Evolutionary conservation across 2,888 invertebrate genomes (phyloP).

Genomic region (Ophion slaviceki): DNA sequence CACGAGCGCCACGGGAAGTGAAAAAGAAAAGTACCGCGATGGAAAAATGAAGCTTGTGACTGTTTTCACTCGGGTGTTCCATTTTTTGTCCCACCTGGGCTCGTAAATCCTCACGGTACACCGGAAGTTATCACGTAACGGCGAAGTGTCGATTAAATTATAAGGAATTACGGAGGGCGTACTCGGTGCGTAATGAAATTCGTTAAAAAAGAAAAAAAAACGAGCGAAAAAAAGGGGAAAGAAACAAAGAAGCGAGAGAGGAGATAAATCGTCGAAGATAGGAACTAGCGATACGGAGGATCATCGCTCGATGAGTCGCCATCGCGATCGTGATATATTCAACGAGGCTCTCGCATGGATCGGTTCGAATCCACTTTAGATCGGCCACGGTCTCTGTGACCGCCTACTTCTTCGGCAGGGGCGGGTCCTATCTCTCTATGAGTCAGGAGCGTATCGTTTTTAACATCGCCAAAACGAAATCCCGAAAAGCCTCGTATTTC

Average conservation of each 20-base stretch:
- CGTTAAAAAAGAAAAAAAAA: slow-evolving; percentile 29
- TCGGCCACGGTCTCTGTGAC: slow-evolving; percentile 72
- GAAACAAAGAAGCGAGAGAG: not conserved
- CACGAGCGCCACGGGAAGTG: not conserved
- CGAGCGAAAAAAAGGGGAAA: not conserved
- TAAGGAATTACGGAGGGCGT: slow-evolving; percentile 23
- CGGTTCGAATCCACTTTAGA: slow-evolving; percentile 74
- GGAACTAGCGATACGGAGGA: slow-evolving; percentile 29
- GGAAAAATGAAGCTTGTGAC: not conserved
- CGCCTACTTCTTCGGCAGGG: slow-evolving; percentile 79
- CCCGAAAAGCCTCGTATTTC: not conserved
- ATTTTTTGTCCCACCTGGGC: not conserved
- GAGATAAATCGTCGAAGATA: slow-evolving; percentile 45
- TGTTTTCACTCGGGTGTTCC: not conserved
- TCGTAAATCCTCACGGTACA: slow-evolving; percentile 2
- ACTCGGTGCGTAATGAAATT: slow-evolving; percentile 26
- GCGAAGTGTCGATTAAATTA: slow-evolving; percentile 12
- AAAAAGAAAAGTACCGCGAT: not conserved
- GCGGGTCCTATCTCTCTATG: slow-evolving; percentile 80
- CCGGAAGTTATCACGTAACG: slow-evolving; percentile 6
- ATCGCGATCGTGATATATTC: slow-evolving; percentile 74
- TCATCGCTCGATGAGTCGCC: slow-evolving; percentile 71
- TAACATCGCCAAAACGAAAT: not conserved
- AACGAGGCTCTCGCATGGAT: slow-evolving; percentile 71
- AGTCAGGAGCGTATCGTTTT: slow-evolving; percentile 76